phyloP scores from a whole-genome alignment of 1,140 invertebrate genomes.

The Atta colombica region DNA sequence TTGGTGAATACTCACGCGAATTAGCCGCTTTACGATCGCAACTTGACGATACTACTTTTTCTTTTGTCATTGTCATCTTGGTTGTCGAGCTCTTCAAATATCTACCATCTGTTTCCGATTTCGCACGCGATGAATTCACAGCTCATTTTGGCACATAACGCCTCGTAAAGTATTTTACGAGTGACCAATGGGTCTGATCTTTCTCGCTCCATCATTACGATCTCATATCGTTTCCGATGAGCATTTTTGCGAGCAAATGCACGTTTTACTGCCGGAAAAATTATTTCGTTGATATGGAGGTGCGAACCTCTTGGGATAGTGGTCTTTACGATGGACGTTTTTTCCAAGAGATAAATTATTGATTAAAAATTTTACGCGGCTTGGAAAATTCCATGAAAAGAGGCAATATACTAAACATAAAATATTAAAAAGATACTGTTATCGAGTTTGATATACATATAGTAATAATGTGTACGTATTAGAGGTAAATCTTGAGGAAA shows the following conservation, averaged over 20 bases:
- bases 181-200: not conserved
- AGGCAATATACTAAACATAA: not conserved
- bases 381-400: not conserved
- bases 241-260: not conserved
- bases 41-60: not conserved
- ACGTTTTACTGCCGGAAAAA: constrained; percentile 1
- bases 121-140: constrained; percentile 14
- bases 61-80: not conserved
- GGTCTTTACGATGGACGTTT: not conserved
- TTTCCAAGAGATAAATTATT: constrained; percentile 30
- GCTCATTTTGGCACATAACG: not conserved
- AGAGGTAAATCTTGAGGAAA: too few relatives aligned
- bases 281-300: not conserved
- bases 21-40: constrained; percentile 30
- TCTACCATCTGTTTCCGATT: constrained; percentile 62
- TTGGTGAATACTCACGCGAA: constrained; percentile 8
- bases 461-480: not conserved
- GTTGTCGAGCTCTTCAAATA: constrained; percentile 10
- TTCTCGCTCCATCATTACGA: constrained; percentile 11
- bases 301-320: not conserved
- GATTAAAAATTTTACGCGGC: not conserved
- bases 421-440: not conserved
- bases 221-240: not conserved
- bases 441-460: not conserved
- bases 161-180: constrained; percentile 64